These are phyloP conservation scores for Drosophila suzukii DNA, from an alignment of 1,140 invertebrate genomes.

Conservation along the genomic window DNA sequence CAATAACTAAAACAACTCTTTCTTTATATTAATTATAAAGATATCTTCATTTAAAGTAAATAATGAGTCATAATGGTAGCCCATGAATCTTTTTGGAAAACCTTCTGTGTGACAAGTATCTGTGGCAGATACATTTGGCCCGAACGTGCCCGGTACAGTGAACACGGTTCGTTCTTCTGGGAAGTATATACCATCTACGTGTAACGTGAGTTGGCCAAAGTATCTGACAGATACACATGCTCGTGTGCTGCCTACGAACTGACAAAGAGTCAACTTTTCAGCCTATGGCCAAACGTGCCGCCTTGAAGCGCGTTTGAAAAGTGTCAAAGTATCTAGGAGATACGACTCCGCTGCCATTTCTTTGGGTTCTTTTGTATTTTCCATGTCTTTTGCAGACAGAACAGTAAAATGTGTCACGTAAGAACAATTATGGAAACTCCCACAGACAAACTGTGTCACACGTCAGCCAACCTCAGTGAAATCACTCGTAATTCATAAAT, in stretches of 20 bases:
- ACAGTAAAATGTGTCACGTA: slow-evolving; percentile 48
- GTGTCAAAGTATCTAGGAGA: slow-evolving; percentile 48
- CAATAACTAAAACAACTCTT: too few species aligned
- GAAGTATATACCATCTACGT: slow-evolving; percentile 31
- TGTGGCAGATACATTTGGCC: slow-evolving; percentile 41
- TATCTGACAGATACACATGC: slow-evolving; percentile 52
- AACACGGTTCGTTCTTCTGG: slow-evolving; percentile 5
- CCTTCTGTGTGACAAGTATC: slow-evolving; percentile 29
- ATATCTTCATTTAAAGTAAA: not conserved
- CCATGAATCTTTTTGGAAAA: not conserved
- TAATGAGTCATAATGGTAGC: not conserved
- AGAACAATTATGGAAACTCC: slow-evolving; percentile 59
- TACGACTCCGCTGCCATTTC: not conserved
- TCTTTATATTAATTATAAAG: not conserved
- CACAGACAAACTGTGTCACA: slow-evolving; percentile 49
- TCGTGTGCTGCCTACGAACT: slow-evolving; percentile 26
- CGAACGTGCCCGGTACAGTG: slow-evolving; percentile 31
- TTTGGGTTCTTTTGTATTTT: not conserved
- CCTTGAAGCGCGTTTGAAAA: slow-evolving; percentile 44
- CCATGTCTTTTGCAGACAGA: slow-evolving; percentile 9
- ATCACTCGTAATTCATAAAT: slow-evolving; percentile 50
- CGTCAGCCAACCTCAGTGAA: slow-evolving; percentile 30
- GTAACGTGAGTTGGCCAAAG: slow-evolving; percentile 31
- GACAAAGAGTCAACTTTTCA: slow-evolving; percentile 34
- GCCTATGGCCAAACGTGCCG: slow-evolving; percentile 37